Evolutionary conservation across 2,888 invertebrate genomes (phyloP).

Genomic region (Shargacucullia verbasci): DNA sequence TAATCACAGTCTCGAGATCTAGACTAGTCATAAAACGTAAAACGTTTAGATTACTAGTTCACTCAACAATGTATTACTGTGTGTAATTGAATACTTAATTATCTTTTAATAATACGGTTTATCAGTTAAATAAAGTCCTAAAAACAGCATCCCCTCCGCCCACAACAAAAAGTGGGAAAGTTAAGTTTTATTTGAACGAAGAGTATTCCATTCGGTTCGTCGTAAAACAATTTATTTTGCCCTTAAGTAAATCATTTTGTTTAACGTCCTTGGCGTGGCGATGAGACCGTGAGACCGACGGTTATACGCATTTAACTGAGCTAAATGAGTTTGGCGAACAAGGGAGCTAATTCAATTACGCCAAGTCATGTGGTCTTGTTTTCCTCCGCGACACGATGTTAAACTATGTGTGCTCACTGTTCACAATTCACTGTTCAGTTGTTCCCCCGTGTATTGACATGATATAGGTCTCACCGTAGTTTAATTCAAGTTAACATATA

Average conservation of each 20-base stretch:
- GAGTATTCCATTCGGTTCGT: slow-evolving; percentile 52
- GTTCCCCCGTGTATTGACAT: slow-evolving; percentile 26
- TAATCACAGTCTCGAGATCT: slow-evolving; percentile 19
- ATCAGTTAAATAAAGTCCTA: slow-evolving; percentile 5
- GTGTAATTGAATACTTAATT: slow-evolving; percentile 28
- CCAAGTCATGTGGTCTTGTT: slow-evolving; percentile 44
- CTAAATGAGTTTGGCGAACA: slow-evolving; percentile 59
- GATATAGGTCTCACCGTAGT: slow-evolving; percentile 7
- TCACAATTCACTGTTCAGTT: slow-evolving; percentile 19
- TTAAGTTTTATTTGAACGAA: slow-evolving; percentile 44
- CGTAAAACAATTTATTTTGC: slow-evolving; percentile 55
- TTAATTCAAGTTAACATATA: slow-evolving; percentile 11
- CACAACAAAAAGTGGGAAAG: slow-evolving; percentile 40
- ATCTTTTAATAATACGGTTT: slow-evolving; percentile 25
- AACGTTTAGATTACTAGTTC: slow-evolving; percentile 20
- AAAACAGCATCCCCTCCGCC: not conserved
- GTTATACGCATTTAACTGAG: slow-evolving; percentile 52
- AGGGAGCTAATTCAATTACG: slow-evolving; percentile 58
- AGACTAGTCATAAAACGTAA: slow-evolving; percentile 26
- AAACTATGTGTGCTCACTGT: slow-evolving; percentile 25
- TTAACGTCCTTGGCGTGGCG: slow-evolving; percentile 40
- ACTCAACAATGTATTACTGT: not conserved
- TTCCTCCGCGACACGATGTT: slow-evolving; percentile 30
- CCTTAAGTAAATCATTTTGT: slow-evolving; percentile 55
- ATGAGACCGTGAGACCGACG: slow-evolving; percentile 29